Base-by-base conservation (phyloP, 2,113 vertebrate species). In the Puffinus mauretanicus region DNA sequence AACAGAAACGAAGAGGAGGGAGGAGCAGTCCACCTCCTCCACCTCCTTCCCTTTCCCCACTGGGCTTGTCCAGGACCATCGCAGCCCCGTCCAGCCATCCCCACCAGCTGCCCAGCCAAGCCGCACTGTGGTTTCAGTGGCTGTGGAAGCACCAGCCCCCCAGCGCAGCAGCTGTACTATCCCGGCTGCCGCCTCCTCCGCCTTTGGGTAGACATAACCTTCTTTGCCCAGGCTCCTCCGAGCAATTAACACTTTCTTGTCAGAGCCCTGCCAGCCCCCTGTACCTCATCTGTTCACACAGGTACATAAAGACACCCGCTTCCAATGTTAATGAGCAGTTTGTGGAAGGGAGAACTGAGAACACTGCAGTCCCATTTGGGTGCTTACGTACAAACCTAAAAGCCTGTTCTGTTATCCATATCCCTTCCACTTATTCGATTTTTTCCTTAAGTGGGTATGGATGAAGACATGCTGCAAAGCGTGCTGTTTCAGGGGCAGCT, bases 121-220 rank as follows among this genome's bases (percentile, higher is more conserved):
- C 14, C 3, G 0, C 21, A 10, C 13, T n/a, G 5, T 7, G 0
- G 1, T 27, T 58, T 9, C 34, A 13, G 44, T 4, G 13, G 4
- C 61, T 36, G n/a, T 36, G 16, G 78, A 17, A 84, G 49, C 24
- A 76, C n/a, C 38, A 27, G 8, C 17, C 49, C 52, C 32, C 47
- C 20, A 7, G 12, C 13, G 49, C 27, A 26, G 42, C 44, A 38
- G 26, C 0, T 58, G 49, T 13, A 14, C 0, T 4, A 29, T 15
- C 17, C 6, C 1, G 46, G 21, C 3, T 11, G 38, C 16, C 3
- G 3, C 7, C 6, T 21, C 46, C 34, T 42, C 21, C 1, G 1
- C 10, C 11, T 22, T 20, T 51, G 13, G 36, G 21, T 2, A 22
- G n/a, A 13, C n/a, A 34, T 24, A 21, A 38, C 10, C n/a, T 46